Conservation (phyloP, 2,113 vertebrate genomes). For the Cryptomyrus ogoouensis region DNA sequence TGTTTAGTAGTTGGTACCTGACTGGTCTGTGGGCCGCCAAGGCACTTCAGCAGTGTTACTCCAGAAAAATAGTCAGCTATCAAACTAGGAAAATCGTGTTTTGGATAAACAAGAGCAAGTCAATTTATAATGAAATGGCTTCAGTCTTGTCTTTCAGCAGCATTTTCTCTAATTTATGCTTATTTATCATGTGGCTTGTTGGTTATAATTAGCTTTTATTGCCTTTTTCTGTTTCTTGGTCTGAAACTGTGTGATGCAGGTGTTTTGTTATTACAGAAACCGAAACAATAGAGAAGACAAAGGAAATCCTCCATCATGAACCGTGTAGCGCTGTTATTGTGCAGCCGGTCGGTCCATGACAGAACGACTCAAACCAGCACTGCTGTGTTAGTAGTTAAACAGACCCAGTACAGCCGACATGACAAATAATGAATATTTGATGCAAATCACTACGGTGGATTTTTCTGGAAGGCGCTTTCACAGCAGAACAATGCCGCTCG, state of each 20-base stretch:
- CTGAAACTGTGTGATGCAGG: neutral
- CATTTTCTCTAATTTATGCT: neutral
- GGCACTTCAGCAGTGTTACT: neutral
- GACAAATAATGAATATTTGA: neutral
- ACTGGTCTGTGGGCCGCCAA: neutral
- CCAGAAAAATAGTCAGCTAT: neutral
- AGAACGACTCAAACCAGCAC: neutral
- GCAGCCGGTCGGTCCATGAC: too few relatives aligned
- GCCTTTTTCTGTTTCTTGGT: neutral
- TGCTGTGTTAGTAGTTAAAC: neutral
- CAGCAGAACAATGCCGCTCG: neutral
- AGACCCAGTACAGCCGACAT: neutral
- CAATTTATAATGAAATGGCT: neutral
- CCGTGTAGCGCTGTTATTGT: neutral
- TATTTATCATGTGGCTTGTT: neutral
- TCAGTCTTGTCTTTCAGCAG: neutral
- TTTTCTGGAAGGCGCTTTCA: constrained; percentile 1
- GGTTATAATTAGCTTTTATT: neutral
- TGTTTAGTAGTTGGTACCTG: neutral
- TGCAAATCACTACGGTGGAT: neutral
- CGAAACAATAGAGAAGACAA: neutral
- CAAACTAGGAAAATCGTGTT: neutral
- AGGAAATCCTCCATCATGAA: neutral
- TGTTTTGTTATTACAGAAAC: neutral
- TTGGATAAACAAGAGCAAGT: neutral